Evolutionary conservation across 2,888 invertebrate species (phyloP), one percentile per base, ranked within the genome.

Genomic region (Microlaimidae sp.): DNA sequence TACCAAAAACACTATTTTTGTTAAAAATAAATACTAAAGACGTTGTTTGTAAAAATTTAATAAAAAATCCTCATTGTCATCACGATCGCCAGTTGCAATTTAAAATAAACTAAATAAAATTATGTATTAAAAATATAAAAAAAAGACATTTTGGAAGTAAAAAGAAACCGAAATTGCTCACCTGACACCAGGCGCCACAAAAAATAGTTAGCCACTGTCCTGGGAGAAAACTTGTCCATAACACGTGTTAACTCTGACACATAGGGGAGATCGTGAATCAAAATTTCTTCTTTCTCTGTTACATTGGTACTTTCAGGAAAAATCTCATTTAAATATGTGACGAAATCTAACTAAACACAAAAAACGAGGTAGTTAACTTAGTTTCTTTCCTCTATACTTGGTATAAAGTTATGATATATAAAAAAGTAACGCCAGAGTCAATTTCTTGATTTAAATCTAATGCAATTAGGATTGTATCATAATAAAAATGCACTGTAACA

Each of bases 171-270:
- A n/a, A n/a, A n/a, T n/a, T n/a, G n/a, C n/a, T n/a, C n/a, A n/a
- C n/a, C n/a, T n/a, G n/a, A n/a, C 4, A 67, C 62, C 19, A 66
- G 54, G 17, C 67, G 53, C 66, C 66, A 66, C 1, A 62, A 53
- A 29, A 67, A 57, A 55, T 66, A 66, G 55, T 66, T 66, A 40
- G 49, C 38, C 17, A 56, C 56, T 7, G 40, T 56, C 5, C 48
- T 5, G 5, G 43, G 43, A 10, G 7, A 7, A 23, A 7, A 10
- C 7, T 43, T 23, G 5, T 21, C 17, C 43, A 43, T 43, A 17
- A 32, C n/a, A 43, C n/a, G 19, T n/a, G 43, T 19, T 21, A 43
- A 23, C 5, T n/a, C 21, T n/a, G 7, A 7, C 5, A n/a, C 17
- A 7, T 19, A 43, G 43, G 7, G 17, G 19, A 10, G 5, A n/a